Percentiles rank a stretch among this genome's conserved stretches.
Conservation (phyloP, 2,797 vertebrate species). For the Emydoidea blandingii region DNA sequence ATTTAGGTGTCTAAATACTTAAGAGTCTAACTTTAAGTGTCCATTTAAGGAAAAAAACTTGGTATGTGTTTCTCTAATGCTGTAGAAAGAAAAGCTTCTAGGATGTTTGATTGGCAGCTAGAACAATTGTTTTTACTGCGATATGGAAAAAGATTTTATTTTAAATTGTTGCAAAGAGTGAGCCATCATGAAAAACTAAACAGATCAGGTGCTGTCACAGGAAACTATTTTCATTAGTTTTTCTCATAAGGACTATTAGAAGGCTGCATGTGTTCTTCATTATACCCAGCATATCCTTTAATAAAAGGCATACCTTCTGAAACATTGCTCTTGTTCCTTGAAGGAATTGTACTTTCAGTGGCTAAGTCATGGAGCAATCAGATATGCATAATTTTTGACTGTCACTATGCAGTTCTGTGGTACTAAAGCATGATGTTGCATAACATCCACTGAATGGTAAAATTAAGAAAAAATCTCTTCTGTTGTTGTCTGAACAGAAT, state of each 20-base stretch:
- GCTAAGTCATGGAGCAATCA: slow-evolving; percentile 40
- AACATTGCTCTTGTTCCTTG: background rate
- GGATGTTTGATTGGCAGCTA: background rate
- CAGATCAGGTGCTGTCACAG: background rate
- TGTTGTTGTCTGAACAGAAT: background rate
- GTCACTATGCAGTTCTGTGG: slow-evolving; percentile 11
- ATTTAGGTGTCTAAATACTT: background rate
- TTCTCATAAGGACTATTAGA: slow-evolving; percentile 25
- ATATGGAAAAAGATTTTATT: slow-evolving; percentile 8
- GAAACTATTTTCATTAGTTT: slow-evolving; percentile 11
- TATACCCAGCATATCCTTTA: slow-evolving; percentile 26
- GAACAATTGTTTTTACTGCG: background rate
- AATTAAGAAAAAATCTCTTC: background rate
- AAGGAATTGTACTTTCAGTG: slow-evolving; percentile 47
- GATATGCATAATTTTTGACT: background rate
- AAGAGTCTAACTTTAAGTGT: background rate
- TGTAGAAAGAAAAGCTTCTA: background rate
- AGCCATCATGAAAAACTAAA: slow-evolving; percentile 45
- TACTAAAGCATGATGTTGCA: background rate
- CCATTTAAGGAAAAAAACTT: background rate
- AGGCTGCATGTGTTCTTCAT: slow-evolving; percentile 58
- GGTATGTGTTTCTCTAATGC: background rate
- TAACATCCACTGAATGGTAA: background rate
- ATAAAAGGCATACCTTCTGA: slow-evolving; percentile 1
- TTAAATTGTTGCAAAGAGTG: slow-evolving; percentile 7